Conservation (phyloP, 2,113 vertebrate genomes). For the Capreolus pygargus region DNA sequence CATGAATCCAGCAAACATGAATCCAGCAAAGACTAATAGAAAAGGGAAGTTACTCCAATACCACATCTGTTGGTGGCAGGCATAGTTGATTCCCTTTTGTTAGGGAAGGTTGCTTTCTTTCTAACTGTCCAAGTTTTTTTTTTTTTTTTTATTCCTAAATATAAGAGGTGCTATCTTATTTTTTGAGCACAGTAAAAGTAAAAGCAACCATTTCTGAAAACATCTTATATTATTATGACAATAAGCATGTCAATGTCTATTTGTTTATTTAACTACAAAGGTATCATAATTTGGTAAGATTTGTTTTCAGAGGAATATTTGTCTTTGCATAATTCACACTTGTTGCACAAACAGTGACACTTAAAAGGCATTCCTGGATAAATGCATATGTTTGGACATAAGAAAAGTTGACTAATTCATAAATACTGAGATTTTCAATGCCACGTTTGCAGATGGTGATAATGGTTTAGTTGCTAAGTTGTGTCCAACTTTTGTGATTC, state of each 20-base stretch:
- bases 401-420: background rate
- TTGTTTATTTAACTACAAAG: constrained; percentile 25
- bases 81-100: background rate
- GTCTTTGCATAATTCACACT: background rate
- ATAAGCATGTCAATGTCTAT: background rate
- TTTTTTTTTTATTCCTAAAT: background rate
- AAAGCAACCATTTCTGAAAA: constrained; percentile 34
- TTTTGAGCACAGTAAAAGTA: constrained; percentile 28
- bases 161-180: background rate
- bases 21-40: background rate
- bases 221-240: background rate
- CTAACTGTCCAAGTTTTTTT: background rate
- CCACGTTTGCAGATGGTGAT: background rate
- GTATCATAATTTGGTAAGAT: background rate
- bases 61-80: background rate
- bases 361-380: constrained; percentile 26
- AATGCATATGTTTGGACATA: background rate
- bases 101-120: background rate
- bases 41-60: background rate
- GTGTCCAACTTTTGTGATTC: background rate
- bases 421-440: constrained; percentile 12
- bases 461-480: background rate
- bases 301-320: constrained; percentile 27
- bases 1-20: background rate
- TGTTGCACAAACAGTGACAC: constrained; percentile 6